These are phyloP conservation scores for Eurytoma californica DNA, from an alignment of 2,888 invertebrate genomes.

Conservation along the genomic window DNA sequence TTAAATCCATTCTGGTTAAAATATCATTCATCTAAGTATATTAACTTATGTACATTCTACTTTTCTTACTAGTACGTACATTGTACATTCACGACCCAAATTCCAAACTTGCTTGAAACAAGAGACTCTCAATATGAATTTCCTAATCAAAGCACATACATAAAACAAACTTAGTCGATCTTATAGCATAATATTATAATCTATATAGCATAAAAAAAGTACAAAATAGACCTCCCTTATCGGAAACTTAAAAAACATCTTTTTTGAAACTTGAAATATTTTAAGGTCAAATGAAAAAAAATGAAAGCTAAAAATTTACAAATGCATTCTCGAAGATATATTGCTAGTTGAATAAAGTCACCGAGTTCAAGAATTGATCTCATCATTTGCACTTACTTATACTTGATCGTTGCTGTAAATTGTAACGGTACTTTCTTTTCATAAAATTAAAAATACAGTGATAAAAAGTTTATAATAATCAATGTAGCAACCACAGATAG, in stretches of 20 bases:
- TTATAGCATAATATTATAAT: too few species aligned
- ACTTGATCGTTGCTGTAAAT: too few species aligned
- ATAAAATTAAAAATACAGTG: too few species aligned
- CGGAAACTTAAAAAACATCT: slow-evolving; percentile 12
- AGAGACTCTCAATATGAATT: slow-evolving; percentile 38
- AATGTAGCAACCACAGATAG: too few species aligned
- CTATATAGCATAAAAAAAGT: slow-evolving; percentile 3
- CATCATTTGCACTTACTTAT: too few species aligned
- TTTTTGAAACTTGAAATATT: neutral
- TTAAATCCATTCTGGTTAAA: neutral
- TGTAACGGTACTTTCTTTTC: too few species aligned
- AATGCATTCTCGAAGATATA: too few species aligned
- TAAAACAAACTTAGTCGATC: slow-evolving; percentile 32
- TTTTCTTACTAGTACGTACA: slow-evolving; percentile 19
- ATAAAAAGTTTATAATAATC: too few species aligned
- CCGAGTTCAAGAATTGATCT: too few species aligned
- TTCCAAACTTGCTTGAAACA: slow-evolving; percentile 48
- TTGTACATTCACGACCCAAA: slow-evolving; percentile 46
- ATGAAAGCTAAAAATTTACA: too few species aligned
- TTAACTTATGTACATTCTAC: slow-evolving; percentile 8
- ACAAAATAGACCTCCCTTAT: neutral
- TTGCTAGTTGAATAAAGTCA: too few species aligned
- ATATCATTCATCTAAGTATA: slow-evolving; percentile 28
- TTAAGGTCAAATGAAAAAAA: too few species aligned
- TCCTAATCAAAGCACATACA: slow-evolving; percentile 44